phyloP scores from a whole-genome alignment of 2,888 invertebrate species.

The Rotaria magnacalcarata region DNA sequence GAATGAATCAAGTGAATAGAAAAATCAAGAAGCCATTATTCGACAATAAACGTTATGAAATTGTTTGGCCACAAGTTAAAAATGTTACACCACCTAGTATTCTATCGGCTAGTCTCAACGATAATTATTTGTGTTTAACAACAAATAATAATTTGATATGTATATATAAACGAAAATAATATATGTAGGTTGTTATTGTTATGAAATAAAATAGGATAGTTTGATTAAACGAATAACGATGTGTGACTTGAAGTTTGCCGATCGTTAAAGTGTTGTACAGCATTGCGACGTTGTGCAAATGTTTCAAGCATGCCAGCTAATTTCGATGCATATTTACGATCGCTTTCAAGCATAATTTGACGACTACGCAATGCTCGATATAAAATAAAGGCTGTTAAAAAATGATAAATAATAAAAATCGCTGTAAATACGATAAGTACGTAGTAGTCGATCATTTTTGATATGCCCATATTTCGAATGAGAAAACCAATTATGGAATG shows the following conservation, averaged over 20 bases:
- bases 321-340: slow-evolving; percentile 34
- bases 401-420: not conserved
- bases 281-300: not conserved
- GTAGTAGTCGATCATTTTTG: slow-evolving; percentile 22
- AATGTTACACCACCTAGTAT: not conserved
- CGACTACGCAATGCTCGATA: slow-evolving; percentile 8
- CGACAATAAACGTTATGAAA: slow-evolving; percentile 22
- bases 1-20: not conserved
- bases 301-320: slow-evolving; percentile 16
- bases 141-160: slow-evolving; percentile 17
- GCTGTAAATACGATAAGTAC: not conserved
- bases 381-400: slow-evolving; percentile 7
- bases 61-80: not conserved
- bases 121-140: slow-evolving; percentile 8
- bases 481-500: slow-evolving; percentile 3
- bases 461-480: not conserved
- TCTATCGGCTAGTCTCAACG: slow-evolving; percentile 18
- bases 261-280: not conserved
- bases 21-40: not conserved
- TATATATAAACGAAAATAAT: slow-evolving; percentile 21
- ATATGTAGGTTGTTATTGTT: not conserved
- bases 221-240: not conserved
- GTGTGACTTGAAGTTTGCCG: not conserved
- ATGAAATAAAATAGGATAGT: not conserved
- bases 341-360: slow-evolving; percentile 36